These are phyloP conservation scores for Gallinago undulata DNA, from an alignment of 2,113 vertebrate genomes.

Conservation along the genomic window DNA sequence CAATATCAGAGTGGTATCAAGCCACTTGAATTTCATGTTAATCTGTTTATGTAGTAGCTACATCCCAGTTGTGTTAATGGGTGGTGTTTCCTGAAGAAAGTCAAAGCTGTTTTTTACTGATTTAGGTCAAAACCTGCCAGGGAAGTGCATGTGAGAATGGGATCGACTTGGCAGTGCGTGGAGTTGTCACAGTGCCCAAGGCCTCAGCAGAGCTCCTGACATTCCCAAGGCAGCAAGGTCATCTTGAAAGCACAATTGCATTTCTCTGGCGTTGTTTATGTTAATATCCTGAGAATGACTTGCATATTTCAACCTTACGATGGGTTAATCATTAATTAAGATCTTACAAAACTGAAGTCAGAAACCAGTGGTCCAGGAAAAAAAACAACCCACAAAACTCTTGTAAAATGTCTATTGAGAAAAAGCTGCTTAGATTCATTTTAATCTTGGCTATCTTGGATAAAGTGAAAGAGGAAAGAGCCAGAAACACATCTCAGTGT, in stretches of 20 bases:
- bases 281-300: slow-evolving; percentile 70
- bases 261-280: slow-evolving; percentile 55
- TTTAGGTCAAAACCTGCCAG: background rate
- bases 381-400: background rate
- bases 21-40: background rate
- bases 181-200: slow-evolving; percentile 35
- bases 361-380: slow-evolving; percentile 22
- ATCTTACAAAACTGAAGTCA: slow-evolving; percentile 61
- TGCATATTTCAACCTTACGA: slow-evolving; percentile 53
- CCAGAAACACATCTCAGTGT: background rate
- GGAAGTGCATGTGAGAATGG: background rate
- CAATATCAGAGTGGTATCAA: background rate
- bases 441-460: background rate
- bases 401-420: background rate
- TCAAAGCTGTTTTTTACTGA: background rate
- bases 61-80: background rate
- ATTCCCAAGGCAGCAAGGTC: slow-evolving; percentile 67
- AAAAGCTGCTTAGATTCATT: background rate
- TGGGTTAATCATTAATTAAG: slow-evolving; percentile 74
- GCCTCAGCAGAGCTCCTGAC: slow-evolving; percentile 48
- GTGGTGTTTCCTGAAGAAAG: background rate
- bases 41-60: background rate
- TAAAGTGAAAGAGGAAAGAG: background rate
- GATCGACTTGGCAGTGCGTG: background rate
- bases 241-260: slow-evolving; percentile 52